Conservation (phyloP, 2,888 invertebrate genomes). For the Heliconius hortense region DNA sequence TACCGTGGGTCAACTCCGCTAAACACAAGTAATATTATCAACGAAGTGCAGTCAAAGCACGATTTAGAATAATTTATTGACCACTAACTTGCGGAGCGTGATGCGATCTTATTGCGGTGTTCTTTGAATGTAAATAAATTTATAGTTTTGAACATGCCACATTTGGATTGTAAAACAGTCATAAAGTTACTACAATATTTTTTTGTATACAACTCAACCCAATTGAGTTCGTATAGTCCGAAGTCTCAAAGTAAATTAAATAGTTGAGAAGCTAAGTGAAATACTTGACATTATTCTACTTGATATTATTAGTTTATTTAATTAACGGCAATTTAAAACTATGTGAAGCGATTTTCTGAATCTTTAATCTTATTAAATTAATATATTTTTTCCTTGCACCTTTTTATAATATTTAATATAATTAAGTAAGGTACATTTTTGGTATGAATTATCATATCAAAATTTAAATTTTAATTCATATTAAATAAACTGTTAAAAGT, state of each 20-base stretch:
- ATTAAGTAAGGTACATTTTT: background rate
- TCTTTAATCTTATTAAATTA: background rate
- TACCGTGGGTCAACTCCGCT: slow-evolving; percentile 28
- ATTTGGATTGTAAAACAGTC: slow-evolving; percentile 29
- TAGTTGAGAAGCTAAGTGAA: background rate
- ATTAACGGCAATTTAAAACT: background rate
- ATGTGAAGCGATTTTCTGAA: background rate
- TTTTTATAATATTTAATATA: background rate
- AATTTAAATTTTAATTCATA: background rate
- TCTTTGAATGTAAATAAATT: slow-evolving; percentile 42
- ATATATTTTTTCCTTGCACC: background rate
- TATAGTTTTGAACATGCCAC: slow-evolving; percentile 32
- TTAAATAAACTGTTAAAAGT: slow-evolving; percentile 22
- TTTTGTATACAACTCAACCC: background rate
- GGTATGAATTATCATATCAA: background rate
- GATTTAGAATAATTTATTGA: slow-evolving; percentile 41
- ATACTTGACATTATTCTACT: background rate
- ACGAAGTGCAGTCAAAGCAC: slow-evolving; percentile 39
- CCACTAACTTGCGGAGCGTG: slow-evolving; percentile 41
- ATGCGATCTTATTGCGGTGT: slow-evolving; percentile 42
- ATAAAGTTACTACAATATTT: slow-evolving; percentile 17
- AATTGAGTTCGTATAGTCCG: background rate
- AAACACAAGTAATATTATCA: slow-evolving; percentile 38
- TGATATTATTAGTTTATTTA: background rate
- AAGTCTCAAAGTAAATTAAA: background rate